Conservation (phyloP, 2,113 vertebrate species). For the Peromyscus leucopus region DNA sequence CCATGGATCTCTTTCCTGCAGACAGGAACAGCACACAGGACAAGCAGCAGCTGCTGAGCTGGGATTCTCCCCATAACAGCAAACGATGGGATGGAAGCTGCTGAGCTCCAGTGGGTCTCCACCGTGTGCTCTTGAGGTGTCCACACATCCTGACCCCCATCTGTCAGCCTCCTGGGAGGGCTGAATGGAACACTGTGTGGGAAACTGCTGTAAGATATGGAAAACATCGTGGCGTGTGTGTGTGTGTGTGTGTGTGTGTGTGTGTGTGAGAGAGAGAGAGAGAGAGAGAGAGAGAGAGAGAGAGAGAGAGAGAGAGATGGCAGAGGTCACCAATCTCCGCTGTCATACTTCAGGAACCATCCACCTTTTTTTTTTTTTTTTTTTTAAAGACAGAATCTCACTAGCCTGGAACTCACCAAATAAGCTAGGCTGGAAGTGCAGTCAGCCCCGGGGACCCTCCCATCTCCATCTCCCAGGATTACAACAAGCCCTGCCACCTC, state of each 20-base stretch:
- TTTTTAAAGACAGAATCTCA: neutral
- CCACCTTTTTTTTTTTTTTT: neutral
- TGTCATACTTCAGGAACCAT: neutral
- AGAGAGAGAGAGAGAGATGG: no score
- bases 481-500: fast-evolving
- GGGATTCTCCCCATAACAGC: neutral
- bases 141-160: neutral
- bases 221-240: neutral
- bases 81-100: neutral
- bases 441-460: neutral
- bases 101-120: neutral
- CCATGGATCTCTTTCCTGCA: neutral
- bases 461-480: neutral
- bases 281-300: no score
- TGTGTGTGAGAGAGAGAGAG: no score
- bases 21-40: neutral
- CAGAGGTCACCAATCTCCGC: neutral
- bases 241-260: neutral
- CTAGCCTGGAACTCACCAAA: neutral
- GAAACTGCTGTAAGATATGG: neutral
- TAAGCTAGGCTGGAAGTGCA: neutral
- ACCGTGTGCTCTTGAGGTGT: fast-evolving
- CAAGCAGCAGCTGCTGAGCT: neutral
- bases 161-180: neutral
- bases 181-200: neutral